Evolutionary conservation across 1,140 invertebrate genomes (phyloP), one percentile per base, ranked within the genome.

Genomic region (Latrodectus geometricus): DNA sequence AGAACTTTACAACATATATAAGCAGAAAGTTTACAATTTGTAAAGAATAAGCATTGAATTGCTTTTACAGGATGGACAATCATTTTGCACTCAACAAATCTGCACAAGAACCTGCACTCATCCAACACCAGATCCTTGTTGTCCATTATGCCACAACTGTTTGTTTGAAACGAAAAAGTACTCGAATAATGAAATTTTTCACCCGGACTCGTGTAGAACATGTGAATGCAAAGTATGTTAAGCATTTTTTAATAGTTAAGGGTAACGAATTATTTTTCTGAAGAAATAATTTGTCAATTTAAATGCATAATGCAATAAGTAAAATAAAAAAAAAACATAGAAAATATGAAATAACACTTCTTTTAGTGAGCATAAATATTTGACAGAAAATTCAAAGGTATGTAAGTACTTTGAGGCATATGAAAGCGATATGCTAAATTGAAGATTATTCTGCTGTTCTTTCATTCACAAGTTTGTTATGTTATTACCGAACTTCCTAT

Each of bases 51-150:
- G 54, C 54, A 4, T 2, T 61, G 11, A 61, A 61, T 61, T 35
- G 54, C 8, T 68, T 61, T 66, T 61, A 49, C 8, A 82, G 85
- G 61, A 74, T 15, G 70, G 76, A 8, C 70, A 35, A 61, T 23
- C 76, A 20, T 61, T 69, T 9, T 87, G 86, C 20, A 76, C 20
- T 12, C 21, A 49, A 15, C 56, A 81, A 50, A 70, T 73, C 52
- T 87, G 86, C 56, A 35, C 65, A 48, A n/a, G 48, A 17, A 76
- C 50, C 35, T 87, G 86, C 56, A 61, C 86, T 17, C 79, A 83
- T 84, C 87, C 87, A 52, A 52, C 23, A 65, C 80, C 87, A 21
- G 78, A 79, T 68, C 54, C 74, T 73, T 88, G 87, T 21, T 88
- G 87, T 21, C 81, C 87, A 2, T 73, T 84, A 9, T 88, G 87